Conservation (phyloP, 1,140 invertebrate species). For the Leptopilina clavipes region DNA sequence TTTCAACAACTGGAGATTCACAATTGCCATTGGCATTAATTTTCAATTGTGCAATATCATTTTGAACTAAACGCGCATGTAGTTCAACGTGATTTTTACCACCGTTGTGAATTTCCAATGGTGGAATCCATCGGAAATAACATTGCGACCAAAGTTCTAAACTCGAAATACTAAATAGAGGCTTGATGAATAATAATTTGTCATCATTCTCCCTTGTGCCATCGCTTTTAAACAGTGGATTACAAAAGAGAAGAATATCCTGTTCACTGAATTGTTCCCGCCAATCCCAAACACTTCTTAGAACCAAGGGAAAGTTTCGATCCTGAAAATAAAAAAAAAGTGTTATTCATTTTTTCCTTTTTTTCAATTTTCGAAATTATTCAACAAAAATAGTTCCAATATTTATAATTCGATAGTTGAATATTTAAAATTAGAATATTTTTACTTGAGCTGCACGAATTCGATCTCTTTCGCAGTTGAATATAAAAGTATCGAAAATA, state of each 20-base stretch:
- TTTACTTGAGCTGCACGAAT: conserved; percentile 76
- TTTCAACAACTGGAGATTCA: conserved; percentile 56
- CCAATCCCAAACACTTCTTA: conserved; percentile 90
- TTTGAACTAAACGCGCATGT: conserved; percentile 75
- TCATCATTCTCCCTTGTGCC: conserved; percentile 49
- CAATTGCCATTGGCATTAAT: conserved; percentile 58
- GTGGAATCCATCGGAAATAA: conserved; percentile 90
- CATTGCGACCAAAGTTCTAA: conserved; percentile 91
- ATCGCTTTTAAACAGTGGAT: conserved; percentile 80
- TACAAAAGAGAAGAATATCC: conserved; percentile 85
- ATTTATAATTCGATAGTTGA: too few relatives aligned
- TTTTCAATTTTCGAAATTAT: too few relatives aligned
- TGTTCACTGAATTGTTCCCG: conserved; percentile 85
- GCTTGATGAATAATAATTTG: conserved; percentile 72
- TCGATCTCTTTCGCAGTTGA: conserved; percentile 87
- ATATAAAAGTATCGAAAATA: conserved; percentile 94
- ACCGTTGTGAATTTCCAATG: conserved; percentile 86
- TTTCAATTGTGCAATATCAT: conserved; percentile 76
- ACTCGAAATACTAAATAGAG: conserved; percentile 75
- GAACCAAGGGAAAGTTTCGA: conserved; percentile 75
- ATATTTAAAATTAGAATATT: conserved; percentile 5
- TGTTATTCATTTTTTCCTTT: neutral
- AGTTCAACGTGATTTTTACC: conserved; percentile 82
- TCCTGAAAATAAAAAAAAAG: conserved; percentile 65
- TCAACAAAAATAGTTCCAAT: too few relatives aligned